Evolutionary conservation across 2,888 invertebrate species (phyloP), one percentile per base, ranked within the genome.

Genomic region (Archips crataeganus): DNA sequence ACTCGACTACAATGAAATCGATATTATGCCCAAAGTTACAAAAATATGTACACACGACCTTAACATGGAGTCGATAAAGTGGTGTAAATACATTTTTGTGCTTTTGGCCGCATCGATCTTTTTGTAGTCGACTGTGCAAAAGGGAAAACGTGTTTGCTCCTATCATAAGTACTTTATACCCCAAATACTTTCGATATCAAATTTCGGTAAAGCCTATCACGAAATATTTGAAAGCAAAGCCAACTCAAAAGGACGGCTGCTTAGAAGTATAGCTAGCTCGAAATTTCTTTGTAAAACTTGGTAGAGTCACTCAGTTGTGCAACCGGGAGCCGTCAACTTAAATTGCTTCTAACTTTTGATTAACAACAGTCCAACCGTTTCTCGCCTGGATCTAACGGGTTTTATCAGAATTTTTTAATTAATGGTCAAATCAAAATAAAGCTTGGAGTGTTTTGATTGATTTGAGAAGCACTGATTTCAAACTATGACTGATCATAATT

Each of bases 271-370:
- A 60, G 60, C 34, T 36, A 64, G 13, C 34, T 6, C 47, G 34
- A 47, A 49, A 64, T 64, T 49, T 45, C 47, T 34, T 34, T n/a
- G 34, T 39, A 60, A 57, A 72, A 72, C 15, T 69, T 61, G 36
- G 45, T 39, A 57, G 39, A 68, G 15, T n/a, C 72, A 68, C 63
- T 77, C 80, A 80, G 85, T 88, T 88, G 85, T 83, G 85, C 81
- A 88, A 87, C 84, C 82, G 80, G 83, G 75, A 1, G 32, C 76
- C 82, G 84, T 89, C 86, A 86, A 80, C 83, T 89, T 89, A 89
- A 90, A 91, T 91, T 90, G 87, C 85, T 85, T 90, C 90, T 88
- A 87, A 87, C 86, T 78, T 84, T 84, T 85, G 84, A 87, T 86
- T 85, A 85, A 86, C 82, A 82, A 84, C 84, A 72, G 84, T 84